Conservation (phyloP, 2,797 vertebrate genomes). For the Phrynocephalus guinanensis region DNA sequence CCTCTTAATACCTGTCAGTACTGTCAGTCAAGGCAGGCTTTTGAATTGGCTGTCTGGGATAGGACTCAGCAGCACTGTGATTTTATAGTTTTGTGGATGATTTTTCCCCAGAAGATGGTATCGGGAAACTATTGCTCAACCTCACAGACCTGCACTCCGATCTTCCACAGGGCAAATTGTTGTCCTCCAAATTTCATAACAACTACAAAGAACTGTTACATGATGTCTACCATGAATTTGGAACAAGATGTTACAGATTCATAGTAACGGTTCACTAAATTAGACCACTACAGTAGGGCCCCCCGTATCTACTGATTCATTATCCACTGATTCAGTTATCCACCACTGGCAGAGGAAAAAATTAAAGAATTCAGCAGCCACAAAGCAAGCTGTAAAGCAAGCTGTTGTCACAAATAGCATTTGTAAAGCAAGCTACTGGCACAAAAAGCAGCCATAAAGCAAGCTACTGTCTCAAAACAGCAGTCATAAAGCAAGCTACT, state of each 20-base stretch:
- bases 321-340: no score
- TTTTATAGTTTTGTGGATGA: background rate
- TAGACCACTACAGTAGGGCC: background rate
- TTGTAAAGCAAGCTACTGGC: no score
- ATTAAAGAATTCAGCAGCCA: no score
- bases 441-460: no score
- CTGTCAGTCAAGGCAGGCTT: background rate
- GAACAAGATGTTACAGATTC: background rate
- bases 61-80: background rate
- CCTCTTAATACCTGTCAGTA: background rate
- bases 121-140: background rate
- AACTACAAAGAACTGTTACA: background rate
- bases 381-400: no score
- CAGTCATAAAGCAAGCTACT: no score
- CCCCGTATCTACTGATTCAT: no score
- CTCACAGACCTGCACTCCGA: background rate
- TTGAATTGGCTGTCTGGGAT: background rate
- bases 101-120: background rate
- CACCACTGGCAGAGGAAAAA: no score
- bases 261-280: background rate
- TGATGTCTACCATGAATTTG: background rate
- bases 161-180: background rate
- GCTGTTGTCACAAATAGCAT: no score
- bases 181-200: background rate
- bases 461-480: no score